Evolutionary conservation across 1,140 invertebrate genomes (phyloP), one percentile per base, ranked within the genome.

Genomic region (Saccostrea glomerata): DNA sequence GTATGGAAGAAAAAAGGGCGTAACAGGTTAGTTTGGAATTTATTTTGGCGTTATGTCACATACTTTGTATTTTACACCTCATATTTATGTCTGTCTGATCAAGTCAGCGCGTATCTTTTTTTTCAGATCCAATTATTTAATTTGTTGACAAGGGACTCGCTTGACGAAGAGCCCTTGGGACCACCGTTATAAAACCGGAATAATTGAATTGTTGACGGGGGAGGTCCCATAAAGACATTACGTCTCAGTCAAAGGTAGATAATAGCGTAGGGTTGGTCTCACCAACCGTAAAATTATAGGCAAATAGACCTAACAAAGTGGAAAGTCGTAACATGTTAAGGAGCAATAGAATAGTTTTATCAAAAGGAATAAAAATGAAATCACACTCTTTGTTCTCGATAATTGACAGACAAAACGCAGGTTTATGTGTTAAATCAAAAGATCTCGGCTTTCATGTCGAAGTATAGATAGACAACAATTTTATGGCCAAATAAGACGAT

Each of bases 301-400:
- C 70, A 73, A 73, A 73, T 73, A 73, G 70, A 73, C 23, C 70
- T 12, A 73, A 73, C 70, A 73, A 73, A 73, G 70, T 36, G 70
- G 13, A 73, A 73, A 73, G 70, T 73, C 70, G 70, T 73, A 73
- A 73, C 23, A 73, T 73, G 70, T 73, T 73, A 73, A 73, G 70
- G 70, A 73, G 70, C 70, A 73, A 73, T 73, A 73, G 70, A 73
- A 73, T 73, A 23, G 70, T 73, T 73, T 73, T 73, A 73, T 73
- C 70, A 73, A 73, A 73, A 73, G n/a, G 70, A 73, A 73, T 73
- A 73, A 73, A 73, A 73, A 73, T 73, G 70, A 73, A 73, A 73
- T 73, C 70, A 73, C 70, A 73, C 70, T 25, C 70, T 73, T 73
- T 73, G 70, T 73, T 73, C 70, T 73, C 23, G 13, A 73, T 73